These are phyloP conservation scores for Euwallacea similis DNA, from an alignment of 1,140 invertebrate genomes.

Conservation along the genomic window DNA sequence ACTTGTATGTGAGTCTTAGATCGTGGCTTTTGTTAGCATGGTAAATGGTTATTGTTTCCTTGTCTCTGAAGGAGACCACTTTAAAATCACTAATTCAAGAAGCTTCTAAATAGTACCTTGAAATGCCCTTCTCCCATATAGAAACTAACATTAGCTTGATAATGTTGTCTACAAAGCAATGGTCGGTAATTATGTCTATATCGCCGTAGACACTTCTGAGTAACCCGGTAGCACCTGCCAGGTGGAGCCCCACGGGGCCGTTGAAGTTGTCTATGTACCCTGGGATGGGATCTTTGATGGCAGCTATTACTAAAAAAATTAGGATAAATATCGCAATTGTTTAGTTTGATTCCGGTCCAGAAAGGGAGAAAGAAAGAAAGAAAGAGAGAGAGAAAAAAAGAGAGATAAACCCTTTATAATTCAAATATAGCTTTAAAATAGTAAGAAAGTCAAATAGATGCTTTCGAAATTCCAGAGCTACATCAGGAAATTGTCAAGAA, in stretches of 20 bases:
- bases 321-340: too few species aligned
- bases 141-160: conserved; percentile 77
- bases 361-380: too few species aligned
- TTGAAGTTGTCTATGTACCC: conserved; percentile 96
- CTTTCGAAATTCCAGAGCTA: too few species aligned
- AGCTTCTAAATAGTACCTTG: conserved; percentile 55
- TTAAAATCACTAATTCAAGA: background rate
- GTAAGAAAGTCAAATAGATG: background rate
- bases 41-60: conserved; percentile 57
- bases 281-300: conserved; percentile 63
- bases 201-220: conserved; percentile 71
- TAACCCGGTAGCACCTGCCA: conserved; percentile 78
- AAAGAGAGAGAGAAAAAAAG: too few species aligned
- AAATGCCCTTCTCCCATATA: conserved; percentile 70
- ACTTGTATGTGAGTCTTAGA: too few species aligned
- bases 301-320: conserved; percentile 62
- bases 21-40: conserved; percentile 64
- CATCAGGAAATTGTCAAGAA: too few species aligned
- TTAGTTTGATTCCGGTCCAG: too few species aligned
- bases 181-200: conserved; percentile 71
- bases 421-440: background rate
- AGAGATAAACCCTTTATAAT: background rate
- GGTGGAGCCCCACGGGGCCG: conserved; percentile 76
- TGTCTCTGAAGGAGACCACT: conserved; percentile 11
- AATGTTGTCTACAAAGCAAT: conserved; percentile 82